Base-by-base conservation (phyloP, 1,140 invertebrate species). In the Ostrea edulis region DNA sequence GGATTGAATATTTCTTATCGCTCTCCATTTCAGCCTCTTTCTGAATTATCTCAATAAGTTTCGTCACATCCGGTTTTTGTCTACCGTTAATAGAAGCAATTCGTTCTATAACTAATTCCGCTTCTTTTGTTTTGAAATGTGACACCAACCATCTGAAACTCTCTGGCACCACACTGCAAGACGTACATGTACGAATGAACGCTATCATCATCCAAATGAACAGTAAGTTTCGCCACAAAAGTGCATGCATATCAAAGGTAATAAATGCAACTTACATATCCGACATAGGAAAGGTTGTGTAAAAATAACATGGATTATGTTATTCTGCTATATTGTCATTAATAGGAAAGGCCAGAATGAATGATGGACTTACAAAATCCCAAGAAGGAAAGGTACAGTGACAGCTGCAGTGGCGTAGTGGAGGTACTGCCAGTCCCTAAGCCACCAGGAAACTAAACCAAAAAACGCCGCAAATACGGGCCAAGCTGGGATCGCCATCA, bases 91-190 rank as follows among this genome's bases (percentile, higher is more conserved):
- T 88, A 20, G 84, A 77, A 12, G 92, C 89, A 51, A 92, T 91
- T 55, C 71, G 58, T 52, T 68, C 84, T 20, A 92, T 83, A 9
- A 92, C 91, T 20, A 82, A 51, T 29, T 90, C 86, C 9, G 92
- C 92, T 68, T 92, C 88, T 29, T 89, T 83, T 71, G 88, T 83
- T 52, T 90, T 89, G n/a, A 87, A 84, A 71, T 90, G 88, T 8
- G 87, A 85, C 20, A 91, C 84, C 8, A 92, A 82, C 92, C 92
- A 92, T 35, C 92, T 84, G n/a, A 89, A 88, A 52, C 91, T 91
- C 68, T 92, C 92, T 0, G 92, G 92, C 44, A 92, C 86, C 44
- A 88, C 29, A 54, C 87, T 88, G 14, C 12, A 83, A 82, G 3
- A 82, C 55, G n/a, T 62, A 62, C 14, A 62, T 2, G 55, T 17